Conservation (phyloP, 2,888 invertebrate species). For the Deilephila elpenor region DNA sequence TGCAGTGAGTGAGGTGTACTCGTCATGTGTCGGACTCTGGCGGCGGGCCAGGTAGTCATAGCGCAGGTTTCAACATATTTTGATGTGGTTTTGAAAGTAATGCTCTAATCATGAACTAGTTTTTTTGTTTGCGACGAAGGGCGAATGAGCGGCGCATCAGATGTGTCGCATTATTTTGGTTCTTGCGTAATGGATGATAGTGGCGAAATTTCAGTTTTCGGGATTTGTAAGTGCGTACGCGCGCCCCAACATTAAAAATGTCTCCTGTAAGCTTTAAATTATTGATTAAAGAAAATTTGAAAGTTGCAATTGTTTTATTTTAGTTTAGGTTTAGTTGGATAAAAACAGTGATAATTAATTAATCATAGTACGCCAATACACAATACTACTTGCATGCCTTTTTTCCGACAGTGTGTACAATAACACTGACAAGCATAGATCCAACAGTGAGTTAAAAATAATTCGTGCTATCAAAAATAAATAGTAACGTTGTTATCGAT, state of each 20-base stretch:
- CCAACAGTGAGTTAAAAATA: too few relatives aligned
- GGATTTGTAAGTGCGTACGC: constrained; percentile 49
- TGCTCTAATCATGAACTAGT: constrained; percentile 60
- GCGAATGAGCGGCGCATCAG: constrained; percentile 52
- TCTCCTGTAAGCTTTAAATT: constrained; percentile 83
- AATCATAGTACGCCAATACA: too few relatives aligned
- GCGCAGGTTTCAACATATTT: constrained; percentile 48
- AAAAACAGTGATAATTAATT: too few relatives aligned
- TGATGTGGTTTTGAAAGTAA: constrained; percentile 54
- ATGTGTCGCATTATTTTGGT: constrained; percentile 56
- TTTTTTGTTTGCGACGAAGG: constrained; percentile 46
- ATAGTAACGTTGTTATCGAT: too few relatives aligned
- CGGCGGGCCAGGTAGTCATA: constrained; percentile 2
- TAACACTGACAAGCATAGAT: too few relatives aligned
- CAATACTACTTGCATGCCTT: too few relatives aligned
- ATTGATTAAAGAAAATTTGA: constrained; percentile 82
- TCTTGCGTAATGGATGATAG: constrained; percentile 54
- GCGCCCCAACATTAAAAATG: constrained; percentile 61
- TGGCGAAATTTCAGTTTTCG: constrained; percentile 66
- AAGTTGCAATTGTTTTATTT: constrained; percentile 73
- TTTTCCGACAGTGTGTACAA: too few relatives aligned
- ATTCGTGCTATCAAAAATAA: too few relatives aligned
- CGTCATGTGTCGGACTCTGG: neutral
- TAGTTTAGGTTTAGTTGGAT: neutral
- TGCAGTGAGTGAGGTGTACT: neutral